These are phyloP conservation scores for Cynocephalus volans DNA, from an alignment of 2,113 vertebrate species.

Conservation along the genomic window DNA sequence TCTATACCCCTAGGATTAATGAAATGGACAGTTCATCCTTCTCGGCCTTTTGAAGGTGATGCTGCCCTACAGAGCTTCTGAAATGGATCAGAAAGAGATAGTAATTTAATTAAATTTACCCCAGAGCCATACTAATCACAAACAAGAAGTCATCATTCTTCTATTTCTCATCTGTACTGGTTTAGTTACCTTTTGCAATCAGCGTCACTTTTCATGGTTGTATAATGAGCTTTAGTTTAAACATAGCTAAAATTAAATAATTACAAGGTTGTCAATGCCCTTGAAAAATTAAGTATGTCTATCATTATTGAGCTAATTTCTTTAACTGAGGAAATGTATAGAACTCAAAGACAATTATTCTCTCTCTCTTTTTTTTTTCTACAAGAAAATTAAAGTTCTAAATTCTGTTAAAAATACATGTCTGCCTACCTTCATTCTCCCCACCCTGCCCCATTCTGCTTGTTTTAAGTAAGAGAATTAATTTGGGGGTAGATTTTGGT, in stretches of 20 bases:
- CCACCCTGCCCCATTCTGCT: too few relatives aligned
- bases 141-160: background rate
- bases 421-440: too few relatives aligned
- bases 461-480: too few relatives aligned
- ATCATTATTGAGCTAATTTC: background rate
- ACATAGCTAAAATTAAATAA: background rate
- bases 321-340: background rate
- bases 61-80: background rate
- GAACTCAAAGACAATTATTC: background rate
- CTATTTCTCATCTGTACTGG: background rate
- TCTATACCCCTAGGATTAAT: background rate
- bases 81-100: background rate
- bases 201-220: background rate
- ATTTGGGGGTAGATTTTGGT: too few relatives aligned
- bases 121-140: background rate
- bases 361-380: background rate
- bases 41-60: background rate
- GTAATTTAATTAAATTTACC: background rate
- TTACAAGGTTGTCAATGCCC: background rate
- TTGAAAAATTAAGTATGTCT: background rate
- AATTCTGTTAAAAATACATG: too few relatives aligned
- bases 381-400: background rate
- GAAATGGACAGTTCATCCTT: background rate
- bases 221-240: background rate
- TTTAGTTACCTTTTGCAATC: background rate